Conservation (phyloP, 2,888 invertebrate genomes). For the Microchrysa polita region DNA sequence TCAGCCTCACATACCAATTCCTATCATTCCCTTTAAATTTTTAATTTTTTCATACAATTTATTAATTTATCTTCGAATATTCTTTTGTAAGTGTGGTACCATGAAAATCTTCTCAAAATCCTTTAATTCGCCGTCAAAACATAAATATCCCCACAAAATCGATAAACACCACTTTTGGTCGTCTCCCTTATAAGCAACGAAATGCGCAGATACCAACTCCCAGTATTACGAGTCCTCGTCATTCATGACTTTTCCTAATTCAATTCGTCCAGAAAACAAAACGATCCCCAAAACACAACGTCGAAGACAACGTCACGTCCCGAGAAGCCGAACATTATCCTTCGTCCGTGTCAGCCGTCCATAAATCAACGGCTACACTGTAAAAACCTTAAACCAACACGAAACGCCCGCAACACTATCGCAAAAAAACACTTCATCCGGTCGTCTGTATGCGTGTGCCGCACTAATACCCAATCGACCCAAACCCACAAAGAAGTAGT, state of each 20-base stretch:
- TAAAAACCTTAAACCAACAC: conserved; percentile 13
- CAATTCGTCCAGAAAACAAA: conserved; percentile 26
- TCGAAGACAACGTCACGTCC: conserved; percentile 4
- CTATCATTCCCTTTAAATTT: too few relatives aligned
- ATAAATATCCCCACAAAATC: conserved; percentile 18
- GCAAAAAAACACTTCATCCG: neutral
- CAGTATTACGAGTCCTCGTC: conserved; percentile 15
- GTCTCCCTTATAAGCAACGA: conserved; percentile 4
- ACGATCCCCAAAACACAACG: conserved; percentile 8
- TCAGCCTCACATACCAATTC: neutral
- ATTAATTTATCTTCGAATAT: too few relatives aligned
- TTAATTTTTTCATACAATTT: too few relatives aligned
- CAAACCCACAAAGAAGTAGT: neutral
- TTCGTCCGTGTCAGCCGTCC: conserved; percentile 33
- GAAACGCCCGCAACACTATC: neutral
- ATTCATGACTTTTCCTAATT: conserved; percentile 38
- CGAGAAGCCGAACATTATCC: neutral
- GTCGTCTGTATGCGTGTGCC: neutral
- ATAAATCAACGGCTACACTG: conserved; percentile 40
- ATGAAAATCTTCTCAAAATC: too few relatives aligned
- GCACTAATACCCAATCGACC: neutral
- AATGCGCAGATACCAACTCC: conserved; percentile 5
- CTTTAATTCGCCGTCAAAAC: too few relatives aligned
- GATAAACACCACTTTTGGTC: conserved; percentile 8
- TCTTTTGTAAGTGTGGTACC: too few relatives aligned